A percentile compares a stretch with the other conserved stretches of the same genome.
Evolutionary conservation across 1,140 invertebrate species (phyloP).

Genomic region (Nephila pilipes): DNA sequence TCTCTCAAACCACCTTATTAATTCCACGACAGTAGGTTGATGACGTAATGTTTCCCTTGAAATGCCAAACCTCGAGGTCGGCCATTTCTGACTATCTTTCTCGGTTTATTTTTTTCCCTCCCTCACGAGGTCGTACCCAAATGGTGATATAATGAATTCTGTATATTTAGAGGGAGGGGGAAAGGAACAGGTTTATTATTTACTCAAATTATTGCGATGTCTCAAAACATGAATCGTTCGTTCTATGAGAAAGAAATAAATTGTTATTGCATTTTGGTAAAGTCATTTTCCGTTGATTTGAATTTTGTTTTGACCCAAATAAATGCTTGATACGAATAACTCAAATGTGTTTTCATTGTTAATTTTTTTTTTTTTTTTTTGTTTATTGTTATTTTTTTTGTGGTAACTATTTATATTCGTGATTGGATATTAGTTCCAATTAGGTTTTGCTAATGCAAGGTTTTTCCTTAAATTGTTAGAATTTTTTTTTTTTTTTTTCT

Average conservation of each 20-base stretch:
- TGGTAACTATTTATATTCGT: neutral
- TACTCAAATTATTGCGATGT: neutral
- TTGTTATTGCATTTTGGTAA: neutral
- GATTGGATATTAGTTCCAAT: neutral
- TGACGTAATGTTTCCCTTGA: constrained; percentile 50
- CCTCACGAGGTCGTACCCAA: neutral
- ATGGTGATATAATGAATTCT: constrained; percentile 2
- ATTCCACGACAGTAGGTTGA: constrained; percentile 18
- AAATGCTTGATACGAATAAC: neutral
- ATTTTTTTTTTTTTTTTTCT: neutral
- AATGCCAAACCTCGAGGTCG: constrained; percentile 20
- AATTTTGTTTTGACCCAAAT: constrained; percentile 19
- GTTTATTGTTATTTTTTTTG: too few relatives aligned
- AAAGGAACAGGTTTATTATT: neutral
- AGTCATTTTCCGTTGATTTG: neutral
- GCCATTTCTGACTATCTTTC: constrained; percentile 39
- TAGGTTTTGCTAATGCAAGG: neutral
- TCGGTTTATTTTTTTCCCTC: neutral
- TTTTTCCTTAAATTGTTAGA: neutral
- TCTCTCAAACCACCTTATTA: constrained; percentile 27
- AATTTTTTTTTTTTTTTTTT: too few relatives aligned
- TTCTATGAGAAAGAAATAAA: neutral
- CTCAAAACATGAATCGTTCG: neutral
- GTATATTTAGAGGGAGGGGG: too few relatives aligned
- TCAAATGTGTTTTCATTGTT: neutral